Evolutionary conservation across 2,797 vertebrate species (phyloP).

Genomic region (Trematomus bernacchii): DNA sequence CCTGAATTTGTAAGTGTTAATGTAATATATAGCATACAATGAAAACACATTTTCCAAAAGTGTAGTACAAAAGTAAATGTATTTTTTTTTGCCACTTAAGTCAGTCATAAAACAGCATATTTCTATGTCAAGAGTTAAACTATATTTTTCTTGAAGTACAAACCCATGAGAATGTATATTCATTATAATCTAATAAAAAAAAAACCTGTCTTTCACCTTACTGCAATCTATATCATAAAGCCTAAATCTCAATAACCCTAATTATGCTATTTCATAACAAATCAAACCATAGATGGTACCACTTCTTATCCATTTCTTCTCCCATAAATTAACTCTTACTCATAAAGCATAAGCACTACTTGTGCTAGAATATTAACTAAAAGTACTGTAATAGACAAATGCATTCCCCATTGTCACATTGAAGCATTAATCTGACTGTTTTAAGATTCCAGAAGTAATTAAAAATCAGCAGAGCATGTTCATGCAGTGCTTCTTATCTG

Average conservation of each 20-base stretch:
- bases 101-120: background rate
- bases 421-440: conserved; percentile 13
- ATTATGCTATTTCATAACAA: background rate
- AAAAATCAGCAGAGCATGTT: conserved; percentile 14
- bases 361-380: background rate
- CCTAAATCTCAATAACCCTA: too few relatives aligned
- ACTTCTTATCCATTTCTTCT: background rate
- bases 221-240: too few relatives aligned
- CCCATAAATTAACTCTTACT: background rate
- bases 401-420: background rate
- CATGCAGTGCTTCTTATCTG: conserved; percentile 4
- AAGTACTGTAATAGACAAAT: background rate
- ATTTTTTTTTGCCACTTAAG: background rate
- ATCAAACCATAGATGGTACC: background rate
- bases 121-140: background rate
- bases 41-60: background rate
- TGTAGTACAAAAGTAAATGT: background rate
- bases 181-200: too few relatives aligned
- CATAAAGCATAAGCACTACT: background rate
- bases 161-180: background rate
- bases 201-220: too few relatives aligned
- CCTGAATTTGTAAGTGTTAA: background rate
- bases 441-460: conserved; percentile 24
- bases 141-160: too few relatives aligned
- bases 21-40: too few relatives aligned